A percentile compares a stretch with the other conserved stretches of the same genome.
Conservation (phyloP, 1,140 invertebrate genomes). For the Meloidogyne exigua region DNA sequence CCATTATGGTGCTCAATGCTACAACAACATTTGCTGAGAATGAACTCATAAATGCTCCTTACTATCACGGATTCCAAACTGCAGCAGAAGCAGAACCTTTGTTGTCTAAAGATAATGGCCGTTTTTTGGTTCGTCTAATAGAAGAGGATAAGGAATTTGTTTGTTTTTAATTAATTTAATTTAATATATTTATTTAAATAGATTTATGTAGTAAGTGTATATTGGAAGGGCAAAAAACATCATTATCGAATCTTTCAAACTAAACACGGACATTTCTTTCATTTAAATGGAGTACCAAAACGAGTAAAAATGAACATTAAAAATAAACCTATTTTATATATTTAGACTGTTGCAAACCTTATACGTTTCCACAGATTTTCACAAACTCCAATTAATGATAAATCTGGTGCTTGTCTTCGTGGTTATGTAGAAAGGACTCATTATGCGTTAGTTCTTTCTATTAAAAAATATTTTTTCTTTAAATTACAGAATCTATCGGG, state of each 20-base stretch:
- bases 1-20: neutral
- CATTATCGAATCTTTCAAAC: slow-evolving; percentile 4
- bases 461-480: neutral
- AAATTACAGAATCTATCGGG: neutral
- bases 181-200: neutral
- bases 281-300: neutral
- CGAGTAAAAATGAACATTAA: neutral
- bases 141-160: neutral
- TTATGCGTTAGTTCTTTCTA: neutral
- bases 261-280: neutral
- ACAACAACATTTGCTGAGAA: neutral
- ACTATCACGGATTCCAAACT: neutral
- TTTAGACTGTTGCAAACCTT: neutral
- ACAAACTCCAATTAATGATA: neutral
- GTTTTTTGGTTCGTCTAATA: neutral
- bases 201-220: slow-evolving; percentile 21
- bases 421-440: neutral
- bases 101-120: neutral
- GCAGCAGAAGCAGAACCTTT: neutral
- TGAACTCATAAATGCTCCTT: neutral
- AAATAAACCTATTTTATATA: neutral
- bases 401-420: neutral
- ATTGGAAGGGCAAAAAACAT: slow-evolving; percentile 1
- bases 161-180: neutral
- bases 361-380: neutral